A percentile compares a stretch with the other conserved stretches of the same genome.
Evolutionary conservation across 2,888 invertebrate species (phyloP).

Genomic region (Macrosiphum euphorbiae): DNA sequence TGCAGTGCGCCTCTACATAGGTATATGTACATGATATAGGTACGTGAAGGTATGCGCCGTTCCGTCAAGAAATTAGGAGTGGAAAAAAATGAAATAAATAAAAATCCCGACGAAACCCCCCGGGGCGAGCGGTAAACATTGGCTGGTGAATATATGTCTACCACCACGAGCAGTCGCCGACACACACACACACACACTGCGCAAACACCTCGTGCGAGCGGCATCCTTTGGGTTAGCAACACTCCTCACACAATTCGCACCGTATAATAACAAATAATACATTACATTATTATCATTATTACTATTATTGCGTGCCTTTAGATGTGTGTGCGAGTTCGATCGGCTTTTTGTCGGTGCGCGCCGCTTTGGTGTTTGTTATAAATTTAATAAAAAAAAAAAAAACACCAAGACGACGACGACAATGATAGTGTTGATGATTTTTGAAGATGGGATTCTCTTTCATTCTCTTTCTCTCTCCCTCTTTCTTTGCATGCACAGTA

Average conservation of each 20-base stretch:
- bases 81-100: slow-evolving; percentile 44
- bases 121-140: slow-evolving; percentile 56
- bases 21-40: neutral
- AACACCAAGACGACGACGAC: slow-evolving; percentile 18
- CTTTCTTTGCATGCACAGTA: neutral
- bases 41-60: slow-evolving; percentile 42
- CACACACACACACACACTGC: neutral
- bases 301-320: slow-evolving; percentile 52
- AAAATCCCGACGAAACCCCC: slow-evolving; percentile 52
- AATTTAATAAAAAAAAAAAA: slow-evolving; percentile 51
- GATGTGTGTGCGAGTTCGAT: neutral
- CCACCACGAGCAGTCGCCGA: neutral
- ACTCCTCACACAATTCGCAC: slow-evolving; percentile 50
- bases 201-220: slow-evolving; percentile 21
- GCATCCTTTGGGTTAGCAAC: slow-evolving; percentile 54
- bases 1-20: neutral
- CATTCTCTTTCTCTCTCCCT: neutral
- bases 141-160: slow-evolving; percentile 36
- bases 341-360: slow-evolving; percentile 55
- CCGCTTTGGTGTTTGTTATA: slow-evolving; percentile 61
- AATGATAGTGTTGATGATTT: slow-evolving; percentile 54
- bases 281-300: slow-evolving; percentile 49
- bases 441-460: neutral
- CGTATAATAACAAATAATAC: slow-evolving; percentile 64
- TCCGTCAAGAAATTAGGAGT: slow-evolving; percentile 1